Evolutionary conservation across 2,797 vertebrate genomes (phyloP).

Genomic region (Xenopus petersii): DNA sequence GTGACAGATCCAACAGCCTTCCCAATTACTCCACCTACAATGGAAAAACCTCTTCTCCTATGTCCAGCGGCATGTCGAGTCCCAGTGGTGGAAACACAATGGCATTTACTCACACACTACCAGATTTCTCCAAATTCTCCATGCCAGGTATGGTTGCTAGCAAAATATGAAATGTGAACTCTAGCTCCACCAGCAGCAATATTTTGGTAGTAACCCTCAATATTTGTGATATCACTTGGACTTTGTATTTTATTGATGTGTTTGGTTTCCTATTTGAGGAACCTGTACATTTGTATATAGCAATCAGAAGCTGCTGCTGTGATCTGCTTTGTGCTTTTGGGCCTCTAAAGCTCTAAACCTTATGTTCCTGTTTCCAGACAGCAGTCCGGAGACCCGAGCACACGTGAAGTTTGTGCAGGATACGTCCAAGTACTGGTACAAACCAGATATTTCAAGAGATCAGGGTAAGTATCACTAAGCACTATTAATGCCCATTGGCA

Average conservation of each 20-base stretch:
- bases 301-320: too few species aligned
- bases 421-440: constrained; percentile 98
- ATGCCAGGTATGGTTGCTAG: constrained; percentile 73
- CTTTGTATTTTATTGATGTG: too few species aligned
- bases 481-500: too few species aligned
- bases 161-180: background rate
- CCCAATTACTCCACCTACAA: constrained; percentile 86
- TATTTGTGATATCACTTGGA: too few species aligned
- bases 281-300: too few species aligned
- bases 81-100: constrained; percentile 69
- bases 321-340: too few species aligned
- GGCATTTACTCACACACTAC: constrained; percentile 87
- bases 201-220: too few species aligned
- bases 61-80: constrained; percentile 75
- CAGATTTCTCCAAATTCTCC: constrained; percentile 92
- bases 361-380: constrained; percentile 67
- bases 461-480: constrained; percentile 74
- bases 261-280: too few species aligned
- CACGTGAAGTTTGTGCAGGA: constrained; percentile 98
- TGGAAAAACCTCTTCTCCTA: constrained; percentile 80
- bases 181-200: background rate
- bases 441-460: constrained; percentile 94
- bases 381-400: constrained; percentile 84
- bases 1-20: constrained; percentile 81
- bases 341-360: background rate